These are phyloP conservation scores for Drosophila repleta DNA, from an alignment of 1,140 invertebrate species.

Conservation along the genomic window DNA sequence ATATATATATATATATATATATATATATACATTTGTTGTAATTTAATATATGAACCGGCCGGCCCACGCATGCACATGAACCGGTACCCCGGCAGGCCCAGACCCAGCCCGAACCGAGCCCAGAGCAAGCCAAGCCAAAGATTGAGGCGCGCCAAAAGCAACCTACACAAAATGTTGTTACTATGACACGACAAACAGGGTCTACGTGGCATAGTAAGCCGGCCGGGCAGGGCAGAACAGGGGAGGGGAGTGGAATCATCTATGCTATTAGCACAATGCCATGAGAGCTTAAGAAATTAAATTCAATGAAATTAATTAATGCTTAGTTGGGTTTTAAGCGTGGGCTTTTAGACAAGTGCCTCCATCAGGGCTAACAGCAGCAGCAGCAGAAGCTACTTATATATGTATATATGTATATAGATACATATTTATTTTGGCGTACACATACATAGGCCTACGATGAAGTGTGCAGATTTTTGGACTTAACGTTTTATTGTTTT, in stretches of 20 bases:
- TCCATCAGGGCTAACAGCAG: background rate
- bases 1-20: constrained; percentile 2
- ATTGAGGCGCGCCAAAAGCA: constrained; percentile 43
- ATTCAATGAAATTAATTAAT: constrained; percentile 76
- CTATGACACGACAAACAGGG: constrained; percentile 54
- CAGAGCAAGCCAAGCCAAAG: constrained; percentile 22
- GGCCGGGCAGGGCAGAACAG: background rate
- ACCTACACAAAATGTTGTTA: constrained; percentile 43
- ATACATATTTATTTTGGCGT: background rate
- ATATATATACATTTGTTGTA: constrained; percentile 4
- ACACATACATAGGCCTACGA: background rate
- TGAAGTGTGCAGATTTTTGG: constrained; percentile 6
- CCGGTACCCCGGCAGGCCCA: constrained; percentile 30
- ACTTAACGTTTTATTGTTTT: constrained; percentile 22
- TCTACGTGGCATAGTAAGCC: constrained; percentile 1
- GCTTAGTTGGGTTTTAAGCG: constrained; percentile 30
- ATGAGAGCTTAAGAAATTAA: constrained; percentile 40
- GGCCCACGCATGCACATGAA: constrained; percentile 67
- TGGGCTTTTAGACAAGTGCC: constrained; percentile 34
- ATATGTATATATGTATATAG: constrained; percentile 1
- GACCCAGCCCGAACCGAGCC: constrained; percentile 7
- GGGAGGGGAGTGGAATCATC: background rate
- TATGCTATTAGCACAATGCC: constrained; percentile 35
- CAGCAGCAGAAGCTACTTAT: constrained; percentile 25
- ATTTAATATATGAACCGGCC: constrained; percentile 52